A percentile compares a stretch with the other conserved stretches of the same genome.
Conservation (phyloP, 2,888 invertebrate genomes). For the Cosmia trapezina region DNA sequence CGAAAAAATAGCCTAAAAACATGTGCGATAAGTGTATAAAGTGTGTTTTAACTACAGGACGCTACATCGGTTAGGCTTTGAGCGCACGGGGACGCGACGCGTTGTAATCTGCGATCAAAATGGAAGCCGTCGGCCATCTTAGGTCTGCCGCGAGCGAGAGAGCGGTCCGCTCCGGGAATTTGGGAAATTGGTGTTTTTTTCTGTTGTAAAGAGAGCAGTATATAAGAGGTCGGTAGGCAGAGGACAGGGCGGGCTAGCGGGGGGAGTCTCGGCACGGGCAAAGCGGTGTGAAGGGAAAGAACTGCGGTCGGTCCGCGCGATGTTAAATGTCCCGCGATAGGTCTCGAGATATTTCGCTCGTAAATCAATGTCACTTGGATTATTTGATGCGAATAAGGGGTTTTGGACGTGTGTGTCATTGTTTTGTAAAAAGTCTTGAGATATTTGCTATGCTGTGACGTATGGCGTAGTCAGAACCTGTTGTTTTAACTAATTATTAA, state of each 20-base stretch:
- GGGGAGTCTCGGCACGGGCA: conserved; percentile 87
- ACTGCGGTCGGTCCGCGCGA: conserved; percentile 75
- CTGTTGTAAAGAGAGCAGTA: conserved; percentile 90
- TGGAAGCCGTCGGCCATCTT: conserved; percentile 90
- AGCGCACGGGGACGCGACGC: conserved; percentile 83
- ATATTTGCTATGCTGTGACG: not conserved
- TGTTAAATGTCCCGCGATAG: conserved; percentile 65
- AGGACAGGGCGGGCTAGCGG: conserved; percentile 80
- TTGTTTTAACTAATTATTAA: conserved; percentile 1
- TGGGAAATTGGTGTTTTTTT: conserved; percentile 90
- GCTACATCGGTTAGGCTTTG: conserved; percentile 86
- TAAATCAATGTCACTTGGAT: conserved; percentile 66
- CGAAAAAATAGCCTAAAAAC: conserved; percentile 88
- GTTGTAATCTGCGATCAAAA: conserved; percentile 90
- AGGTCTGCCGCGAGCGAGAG: conserved; percentile 88
- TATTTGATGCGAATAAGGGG: not conserved
- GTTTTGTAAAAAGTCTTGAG: not conserved
- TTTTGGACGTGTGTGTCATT: not conserved
- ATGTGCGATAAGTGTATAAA: conserved; percentile 87
- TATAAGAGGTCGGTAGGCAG: conserved; percentile 89
- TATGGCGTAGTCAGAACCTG: not conserved
- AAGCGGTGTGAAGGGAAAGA: conserved; percentile 90
- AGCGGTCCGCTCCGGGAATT: conserved; percentile 88
- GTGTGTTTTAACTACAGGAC: conserved; percentile 79
- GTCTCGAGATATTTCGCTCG: conserved; percentile 74